These are phyloP conservation scores for Chymomyza caudatula DNA, from an alignment of 2,888 invertebrate genomes.

Conservation along the genomic window DNA sequence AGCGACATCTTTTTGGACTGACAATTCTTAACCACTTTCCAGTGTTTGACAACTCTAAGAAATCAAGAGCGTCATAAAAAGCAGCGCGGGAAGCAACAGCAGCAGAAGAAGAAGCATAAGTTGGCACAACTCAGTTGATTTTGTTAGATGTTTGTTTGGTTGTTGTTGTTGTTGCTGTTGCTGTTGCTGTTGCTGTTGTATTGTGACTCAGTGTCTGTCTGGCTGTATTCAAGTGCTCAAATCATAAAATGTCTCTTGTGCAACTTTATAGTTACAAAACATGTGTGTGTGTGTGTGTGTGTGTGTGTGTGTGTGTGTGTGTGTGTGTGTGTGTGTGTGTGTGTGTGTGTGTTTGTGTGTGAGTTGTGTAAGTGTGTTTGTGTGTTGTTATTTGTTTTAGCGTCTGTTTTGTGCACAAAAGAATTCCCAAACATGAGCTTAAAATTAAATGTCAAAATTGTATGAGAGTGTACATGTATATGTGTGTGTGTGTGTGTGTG, in stretches of 20 bases:
- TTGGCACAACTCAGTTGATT: conserved; percentile 4
- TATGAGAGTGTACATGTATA: conserved; percentile 34
- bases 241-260: conserved; percentile 70
- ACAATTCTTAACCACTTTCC: neutral
- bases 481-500: conserved; percentile 10
- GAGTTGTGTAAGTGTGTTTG: neutral
- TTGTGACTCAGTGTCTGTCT: conserved; percentile 60
- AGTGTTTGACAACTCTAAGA: conserved; percentile 14
- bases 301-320: neutral
- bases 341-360: neutral
- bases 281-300: neutral
- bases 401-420: conserved; percentile 63
- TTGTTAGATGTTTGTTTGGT: conserved; percentile 52
- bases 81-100: conserved; percentile 44
- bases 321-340: neutral
- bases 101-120: neutral
- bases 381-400: conserved; percentile 55
- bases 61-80: conserved; percentile 61
- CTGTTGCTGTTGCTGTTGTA: conserved; percentile 20
- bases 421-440: conserved; percentile 75
- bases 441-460: conserved; percentile 73
- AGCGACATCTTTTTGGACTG: neutral
- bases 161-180: neutral
- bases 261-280: conserved; percentile 67
- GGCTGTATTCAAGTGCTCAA: conserved; percentile 68